Evolutionary conservation across 2,113 vertebrate genomes (phyloP).

Genomic region (Ailuropoda melanoleuca): DNA sequence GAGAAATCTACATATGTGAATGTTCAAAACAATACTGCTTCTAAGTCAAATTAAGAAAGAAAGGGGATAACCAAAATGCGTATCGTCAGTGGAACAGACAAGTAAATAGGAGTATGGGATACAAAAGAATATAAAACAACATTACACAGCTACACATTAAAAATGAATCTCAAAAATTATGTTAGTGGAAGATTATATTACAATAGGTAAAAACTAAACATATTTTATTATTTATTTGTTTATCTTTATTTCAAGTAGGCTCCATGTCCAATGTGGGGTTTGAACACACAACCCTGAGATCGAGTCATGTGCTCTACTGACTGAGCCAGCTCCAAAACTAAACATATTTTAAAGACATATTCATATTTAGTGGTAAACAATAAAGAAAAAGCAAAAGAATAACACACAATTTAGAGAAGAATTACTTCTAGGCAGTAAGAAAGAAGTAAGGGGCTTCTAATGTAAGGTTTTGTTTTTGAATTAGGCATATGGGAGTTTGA

Average conservation of each 20-base stretch:
- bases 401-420: background rate
- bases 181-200: background rate
- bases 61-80: background rate
- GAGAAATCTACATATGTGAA: background rate
- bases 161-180: background rate
- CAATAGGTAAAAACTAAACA: background rate
- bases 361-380: background rate
- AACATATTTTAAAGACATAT: background rate
- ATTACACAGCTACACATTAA: background rate
- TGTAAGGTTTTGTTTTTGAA: background rate
- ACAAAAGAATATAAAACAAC: background rate
- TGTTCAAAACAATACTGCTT: background rate
- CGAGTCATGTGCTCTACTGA: background rate
- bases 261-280: background rate
- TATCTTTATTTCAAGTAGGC: background rate
- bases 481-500: background rate
- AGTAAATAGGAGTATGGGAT: background rate
- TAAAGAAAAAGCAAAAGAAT: background rate
- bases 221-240: background rate
- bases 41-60: background rate
- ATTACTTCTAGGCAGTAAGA: background rate
- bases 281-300: background rate
- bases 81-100: background rate
- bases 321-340: background rate
- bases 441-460: background rate